phyloP scores from a whole-genome alignment of 2,797 vertebrate genomes.

The Babyrousa celebensis region DNA sequence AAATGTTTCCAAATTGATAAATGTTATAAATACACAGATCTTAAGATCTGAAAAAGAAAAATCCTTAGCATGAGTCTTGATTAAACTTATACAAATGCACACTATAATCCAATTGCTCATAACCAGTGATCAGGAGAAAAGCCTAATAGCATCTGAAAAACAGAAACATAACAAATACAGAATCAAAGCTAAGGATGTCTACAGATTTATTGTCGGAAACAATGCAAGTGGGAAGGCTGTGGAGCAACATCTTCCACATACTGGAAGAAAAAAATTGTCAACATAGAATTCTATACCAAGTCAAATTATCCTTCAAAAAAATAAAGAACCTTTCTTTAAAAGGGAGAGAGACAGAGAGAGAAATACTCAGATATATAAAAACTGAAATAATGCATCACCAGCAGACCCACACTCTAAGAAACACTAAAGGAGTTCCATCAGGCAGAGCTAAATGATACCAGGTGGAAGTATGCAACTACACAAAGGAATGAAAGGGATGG shows the following conservation, averaged over 20 bases:
- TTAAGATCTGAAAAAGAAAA: neutral
- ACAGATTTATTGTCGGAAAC: neutral
- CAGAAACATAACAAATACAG: neutral
- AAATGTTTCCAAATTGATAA: neutral
- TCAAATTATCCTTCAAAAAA: neutral
- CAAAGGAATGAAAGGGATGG: neutral
- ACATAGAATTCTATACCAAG: neutral
- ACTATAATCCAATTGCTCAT: constrained; percentile 7
- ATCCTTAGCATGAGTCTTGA: neutral
- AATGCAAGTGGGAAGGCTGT: too few relatives aligned
- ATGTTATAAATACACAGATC: neutral
- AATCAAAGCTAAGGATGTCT: neutral
- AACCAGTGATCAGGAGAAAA: neutral
- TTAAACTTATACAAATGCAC: neutral
- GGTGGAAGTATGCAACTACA: neutral
- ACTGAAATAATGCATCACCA: neutral
- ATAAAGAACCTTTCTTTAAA: neutral
- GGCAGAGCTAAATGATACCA: neutral
- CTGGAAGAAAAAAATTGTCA: neutral
- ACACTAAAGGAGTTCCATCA: neutral
- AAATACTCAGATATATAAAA: neutral
- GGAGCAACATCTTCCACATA: neutral
- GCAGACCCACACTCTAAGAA: neutral
- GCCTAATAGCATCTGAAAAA: neutral
- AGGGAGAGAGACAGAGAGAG: neutral